Conservation (phyloP, 2,113 vertebrate genomes). For the Platysternon megacephalum region DNA sequence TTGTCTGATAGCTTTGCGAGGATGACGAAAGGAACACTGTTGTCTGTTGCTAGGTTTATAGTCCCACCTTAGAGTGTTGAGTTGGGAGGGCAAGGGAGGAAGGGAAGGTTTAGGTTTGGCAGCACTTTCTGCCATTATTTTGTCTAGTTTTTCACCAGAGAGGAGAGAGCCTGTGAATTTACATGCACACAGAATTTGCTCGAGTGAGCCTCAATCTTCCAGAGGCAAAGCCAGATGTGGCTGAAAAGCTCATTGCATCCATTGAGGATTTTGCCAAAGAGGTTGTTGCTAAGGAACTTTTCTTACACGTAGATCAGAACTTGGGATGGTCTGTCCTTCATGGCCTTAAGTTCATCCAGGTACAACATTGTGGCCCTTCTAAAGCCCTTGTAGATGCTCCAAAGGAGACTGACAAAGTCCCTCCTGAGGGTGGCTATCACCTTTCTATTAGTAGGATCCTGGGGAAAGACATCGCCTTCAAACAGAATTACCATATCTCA, state of each 20-base stretch:
- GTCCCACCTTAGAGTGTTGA: not conserved
- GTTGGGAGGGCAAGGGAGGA: not conserved
- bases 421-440: too few species aligned
- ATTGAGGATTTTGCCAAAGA: too few species aligned
- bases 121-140: not conserved
- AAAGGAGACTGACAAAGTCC: not conserved
- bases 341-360: not conserved
- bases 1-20: not conserved
- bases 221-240: not conserved
- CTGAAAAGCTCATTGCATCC: too few species aligned
- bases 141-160: not conserved
- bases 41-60: not conserved
- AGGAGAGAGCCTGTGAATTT: not conserved
- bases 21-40: not conserved
- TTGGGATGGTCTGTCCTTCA: not conserved
- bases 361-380: not conserved
- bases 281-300: too few species aligned
- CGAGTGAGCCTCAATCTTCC: not conserved
- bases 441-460: not conserved
- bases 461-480: not conserved
- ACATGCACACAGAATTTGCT: not conserved
- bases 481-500: not conserved
- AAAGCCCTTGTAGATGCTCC: not conserved
- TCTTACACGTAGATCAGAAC: not conserved
- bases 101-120: not conserved